Evolutionary conservation across 2,113 vertebrate genomes (phyloP), one percentile per base, ranked within the genome.

Genomic region (Aspidoscelis tigris): DNA sequence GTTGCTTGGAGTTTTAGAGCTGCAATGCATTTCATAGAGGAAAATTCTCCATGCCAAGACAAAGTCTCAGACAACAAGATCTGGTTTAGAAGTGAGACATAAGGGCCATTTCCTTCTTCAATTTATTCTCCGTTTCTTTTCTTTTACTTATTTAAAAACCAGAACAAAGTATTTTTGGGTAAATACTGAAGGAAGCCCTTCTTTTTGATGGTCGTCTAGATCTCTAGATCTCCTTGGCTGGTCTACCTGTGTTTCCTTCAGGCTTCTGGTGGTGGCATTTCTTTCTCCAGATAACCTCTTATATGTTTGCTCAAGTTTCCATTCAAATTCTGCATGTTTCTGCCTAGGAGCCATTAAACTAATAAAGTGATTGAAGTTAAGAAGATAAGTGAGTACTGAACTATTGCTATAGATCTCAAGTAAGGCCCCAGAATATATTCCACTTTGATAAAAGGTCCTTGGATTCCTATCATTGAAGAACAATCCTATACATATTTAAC

Each of bases 1-100:
- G 0, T 43, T 72, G 82, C 75, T 84, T n/a, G 47, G 92, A 88
- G 85, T 93, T 92, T 91, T 92, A 74, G 44, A 75, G n/a, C 86
- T 43, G 53, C 80, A 88, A 76, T 47, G 21, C 24, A 73, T 70
- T 33, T 20, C 68, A 7, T 12, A 55, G 12, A 82, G 24, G n/a
- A 21, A 81, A 81, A 76, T 87, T 80, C 78, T 73, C 43, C 81
- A 78, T 6, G 76, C 78, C 76, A 91, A 89, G 91, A 84, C 1
- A 2, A 64, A 84, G 55, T 26, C 16, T 84, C 50, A 80, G 70
- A 74, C 83, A 74, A 79, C 90, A 85, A 88, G 47, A 72, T 80
- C 43, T 61, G 66, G 0, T 24, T 61, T 71, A 74, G 0, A 0
- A 74, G 61, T 69, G 89, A 26, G 20, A 5, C 5, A 73, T 71